phyloP scores from a whole-genome alignment of 2,888 invertebrate genomes.

The Thyatira batis region DNA sequence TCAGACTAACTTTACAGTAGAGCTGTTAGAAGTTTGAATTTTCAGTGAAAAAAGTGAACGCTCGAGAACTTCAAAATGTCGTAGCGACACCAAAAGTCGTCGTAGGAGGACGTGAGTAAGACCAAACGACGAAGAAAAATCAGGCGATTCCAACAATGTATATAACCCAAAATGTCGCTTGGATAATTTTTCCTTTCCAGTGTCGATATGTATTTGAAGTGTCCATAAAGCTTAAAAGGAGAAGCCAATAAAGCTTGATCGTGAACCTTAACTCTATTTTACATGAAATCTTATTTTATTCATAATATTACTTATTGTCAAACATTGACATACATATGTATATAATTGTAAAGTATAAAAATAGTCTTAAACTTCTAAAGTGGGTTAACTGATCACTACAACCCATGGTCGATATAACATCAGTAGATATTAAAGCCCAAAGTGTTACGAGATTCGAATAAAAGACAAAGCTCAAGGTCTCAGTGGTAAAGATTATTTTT shows the following conservation, averaged over 20 bases:
- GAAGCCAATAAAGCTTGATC: background rate
- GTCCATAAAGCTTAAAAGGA: background rate
- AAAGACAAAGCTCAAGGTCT: background rate
- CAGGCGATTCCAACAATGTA: too few species aligned
- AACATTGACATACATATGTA: constrained; percentile 41
- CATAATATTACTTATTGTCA: constrained; percentile 58
- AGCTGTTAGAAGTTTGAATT: too few species aligned
- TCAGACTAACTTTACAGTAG: too few species aligned
- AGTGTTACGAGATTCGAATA: background rate
- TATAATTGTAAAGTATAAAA: constrained; percentile 22
- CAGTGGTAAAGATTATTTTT: background rate
- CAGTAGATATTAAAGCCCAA: background rate
- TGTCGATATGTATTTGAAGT: too few species aligned
- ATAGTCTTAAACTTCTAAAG: constrained; percentile 12
- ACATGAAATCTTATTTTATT: constrained; percentile 27
- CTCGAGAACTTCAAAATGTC: too few species aligned
- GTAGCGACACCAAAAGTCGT: too few species aligned
- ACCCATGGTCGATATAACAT: background rate
- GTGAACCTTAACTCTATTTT: background rate
- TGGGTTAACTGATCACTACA: background rate
- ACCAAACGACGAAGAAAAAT: too few species aligned
- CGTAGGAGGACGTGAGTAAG: too few species aligned
- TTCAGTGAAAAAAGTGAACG: too few species aligned
- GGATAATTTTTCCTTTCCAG: too few species aligned
- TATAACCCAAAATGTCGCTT: too few species aligned